phyloP scores from a whole-genome alignment of 2,888 invertebrate genomes.

The Amphiduros pacificus region DNA sequence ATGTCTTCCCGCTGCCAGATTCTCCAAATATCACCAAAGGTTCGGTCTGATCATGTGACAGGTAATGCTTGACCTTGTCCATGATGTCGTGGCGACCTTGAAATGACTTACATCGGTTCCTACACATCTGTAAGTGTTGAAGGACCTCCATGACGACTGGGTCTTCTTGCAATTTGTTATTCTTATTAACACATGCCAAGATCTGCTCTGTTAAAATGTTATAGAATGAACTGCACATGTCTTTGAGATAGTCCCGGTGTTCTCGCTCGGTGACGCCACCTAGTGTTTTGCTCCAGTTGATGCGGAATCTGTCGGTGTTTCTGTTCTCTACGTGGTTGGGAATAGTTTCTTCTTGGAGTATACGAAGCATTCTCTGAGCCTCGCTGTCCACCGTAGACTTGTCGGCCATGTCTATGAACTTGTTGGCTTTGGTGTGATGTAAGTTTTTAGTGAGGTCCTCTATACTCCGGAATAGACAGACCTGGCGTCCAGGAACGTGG shows the following conservation, averaged over 20 bases:
- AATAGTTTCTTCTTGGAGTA: neutral
- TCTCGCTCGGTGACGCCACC: slow-evolving; percentile 6
- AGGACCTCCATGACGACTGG: slow-evolving; percentile 16
- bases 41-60: neutral
- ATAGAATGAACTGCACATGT: slow-evolving; percentile 10
- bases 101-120: slow-evolving; percentile 11
- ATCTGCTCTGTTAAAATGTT: slow-evolving; percentile 5
- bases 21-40: slow-evolving; percentile 28
- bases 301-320: neutral
- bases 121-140: slow-evolving; percentile 19
- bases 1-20: slow-evolving; percentile 28
- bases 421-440: neutral
- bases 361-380: slow-evolving; percentile 10
- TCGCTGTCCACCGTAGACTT: slow-evolving; percentile 1
- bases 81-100: slow-evolving; percentile 27
- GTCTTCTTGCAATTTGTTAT: slow-evolving; percentile 1
- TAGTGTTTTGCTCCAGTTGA: slow-evolving; percentile 12
- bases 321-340: neutral
- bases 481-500: neutral
- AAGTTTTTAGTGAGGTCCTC: slow-evolving; percentile 9
- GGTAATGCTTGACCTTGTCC: slow-evolving; percentile 25
- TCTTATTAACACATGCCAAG: neutral
- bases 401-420: slow-evolving; percentile 10
- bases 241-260: slow-evolving; percentile 13
- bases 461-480: slow-evolving; percentile 9